Evolutionary conservation across 2,113 vertebrate species (phyloP), one percentile per base, ranked within the genome.

Genomic region (Microcebus ravelobensis): DNA sequence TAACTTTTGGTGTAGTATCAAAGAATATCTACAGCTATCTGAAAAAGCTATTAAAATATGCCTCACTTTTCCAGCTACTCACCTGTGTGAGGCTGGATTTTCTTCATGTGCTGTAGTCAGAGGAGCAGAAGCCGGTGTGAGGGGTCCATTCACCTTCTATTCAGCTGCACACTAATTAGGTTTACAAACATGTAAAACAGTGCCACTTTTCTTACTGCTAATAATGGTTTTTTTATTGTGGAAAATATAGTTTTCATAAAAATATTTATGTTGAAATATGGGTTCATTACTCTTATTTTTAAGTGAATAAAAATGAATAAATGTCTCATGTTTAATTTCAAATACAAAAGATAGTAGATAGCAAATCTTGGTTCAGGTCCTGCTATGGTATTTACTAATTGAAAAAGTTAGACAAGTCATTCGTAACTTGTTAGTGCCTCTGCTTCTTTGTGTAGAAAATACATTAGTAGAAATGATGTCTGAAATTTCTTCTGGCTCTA

Each of bases 391-490:
- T 39, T 63, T 29, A 8, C 55, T 45, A 3, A 15, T 31, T 2
- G 23, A 42, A 21, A n/a, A 42, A 27, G 5, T 65, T 5, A 57
- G 14, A 18, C 42, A 36, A 10, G 45, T 9, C 55, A 13, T 36
- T 79, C 20, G 1, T 23, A 12, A 29, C 31, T 52, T 65, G 8
- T 71, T n/a, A 8, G 48, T 0, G 15, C 39, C n/a, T 45, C 15
- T 0, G 13, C 68, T 65, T 50, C 73, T 34, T 17, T 18, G 36
- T 29, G 57, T 31, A 20, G 84, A 29, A 65, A 5, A 10, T 2
- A 3, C 12, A 45, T 5, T 9, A 12, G 29, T 48, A 2, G 1
- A 52, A 9, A 2, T 12, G 8, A 13, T 3, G 0, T 45, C 73
- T 13, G 74, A 61, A 52, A 25, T 39, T 2, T 31, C 52, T 2